Evolutionary conservation across 2,113 vertebrate species (phyloP).

Genomic region (Plotosus lineatus): DNA sequence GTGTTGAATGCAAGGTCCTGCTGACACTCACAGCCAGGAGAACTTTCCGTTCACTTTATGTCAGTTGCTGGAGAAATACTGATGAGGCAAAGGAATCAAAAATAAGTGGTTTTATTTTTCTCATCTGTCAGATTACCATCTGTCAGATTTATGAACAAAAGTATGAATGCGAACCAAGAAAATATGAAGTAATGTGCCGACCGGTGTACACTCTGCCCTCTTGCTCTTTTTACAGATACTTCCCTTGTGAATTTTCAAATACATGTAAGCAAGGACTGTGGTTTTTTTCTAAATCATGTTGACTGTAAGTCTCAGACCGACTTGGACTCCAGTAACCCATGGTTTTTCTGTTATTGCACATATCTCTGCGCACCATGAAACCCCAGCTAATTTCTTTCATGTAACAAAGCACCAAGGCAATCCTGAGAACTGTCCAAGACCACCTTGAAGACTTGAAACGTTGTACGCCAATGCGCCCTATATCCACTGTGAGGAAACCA

Average conservation of each 20-base stretch:
- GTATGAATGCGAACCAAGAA: neutral
- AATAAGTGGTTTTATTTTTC: neutral
- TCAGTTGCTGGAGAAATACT: conserved; percentile 55
- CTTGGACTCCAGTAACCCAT: conserved; percentile 58
- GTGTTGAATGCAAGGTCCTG: conserved; percentile 50
- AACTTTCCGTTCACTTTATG: conserved; percentile 64
- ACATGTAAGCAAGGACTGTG: neutral
- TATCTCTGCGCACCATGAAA: conserved; percentile 69
- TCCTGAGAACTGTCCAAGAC: conserved; percentile 84
- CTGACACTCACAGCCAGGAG: conserved; percentile 68
- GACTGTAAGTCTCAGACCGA: conserved; percentile 29
- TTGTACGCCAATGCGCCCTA: neutral
- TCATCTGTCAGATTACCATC: conserved; percentile 6
- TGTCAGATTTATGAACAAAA: neutral
- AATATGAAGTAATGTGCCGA: neutral
- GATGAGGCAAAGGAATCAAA: neutral
- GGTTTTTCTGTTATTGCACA: conserved; percentile 68
- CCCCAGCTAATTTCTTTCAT: conserved; percentile 87
- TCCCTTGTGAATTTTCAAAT: neutral
- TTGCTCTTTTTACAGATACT: neutral
- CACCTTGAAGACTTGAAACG: conserved; percentile 73
- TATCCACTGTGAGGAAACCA: conserved; percentile 35
- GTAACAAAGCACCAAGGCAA: conserved; percentile 81
- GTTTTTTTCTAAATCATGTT: conserved; percentile 31
- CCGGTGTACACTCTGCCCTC: too few species aligned